Evolutionary conservation across 2,888 invertebrate species (phyloP), one percentile per base, ranked within the genome.

Genomic region (Noctua janthina): DNA sequence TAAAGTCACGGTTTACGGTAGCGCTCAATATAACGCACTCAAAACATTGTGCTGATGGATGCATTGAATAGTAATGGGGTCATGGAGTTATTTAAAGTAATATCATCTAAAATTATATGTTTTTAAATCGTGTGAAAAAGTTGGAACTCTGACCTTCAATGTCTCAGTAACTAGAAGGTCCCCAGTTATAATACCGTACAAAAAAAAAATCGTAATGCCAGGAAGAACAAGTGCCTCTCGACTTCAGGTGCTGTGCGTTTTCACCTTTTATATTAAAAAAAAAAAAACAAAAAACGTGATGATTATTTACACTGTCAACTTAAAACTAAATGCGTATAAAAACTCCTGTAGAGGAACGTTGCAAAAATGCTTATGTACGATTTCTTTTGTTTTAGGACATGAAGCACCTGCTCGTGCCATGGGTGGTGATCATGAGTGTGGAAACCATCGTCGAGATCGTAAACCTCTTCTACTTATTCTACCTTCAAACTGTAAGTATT

Each of bases 321-420:
- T n/a, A 23, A 56, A 23, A 23, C 20, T 23, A 56, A 56, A 23
- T 56, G 56, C 56, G 1, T 54, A n/a, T 59, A 35, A 35, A 64
- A 35, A 35, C 62, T 64, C 15, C 17, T 64, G 35, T 17, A 3
- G 17, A 35, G 35, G 20, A 20, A 35, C 64, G 35, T 35, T 35
- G 17, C 35, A 35, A 20, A 66, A 39, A 66, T 66, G 5, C 39
- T 68, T 8, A 68, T n/a, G 46, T 46, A 46, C 46, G n/a, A 68
- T 68, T 54, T 81, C 2, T 88, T 90, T 94, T 88, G 97, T 92
- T 97, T 76, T 96, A 98, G 98, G 98, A 98, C 91, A 97, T 97
- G 88, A 98, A 98, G 88, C 96, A 97, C 84, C 95, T 98, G 91
- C 97, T 98, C 68, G 93, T 98, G 51, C 98, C 98, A 0, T 98